These are phyloP conservation scores for Alviniconcha strummeri DNA, from an alignment of 2,888 invertebrate genomes.

Conservation along the genomic window DNA sequence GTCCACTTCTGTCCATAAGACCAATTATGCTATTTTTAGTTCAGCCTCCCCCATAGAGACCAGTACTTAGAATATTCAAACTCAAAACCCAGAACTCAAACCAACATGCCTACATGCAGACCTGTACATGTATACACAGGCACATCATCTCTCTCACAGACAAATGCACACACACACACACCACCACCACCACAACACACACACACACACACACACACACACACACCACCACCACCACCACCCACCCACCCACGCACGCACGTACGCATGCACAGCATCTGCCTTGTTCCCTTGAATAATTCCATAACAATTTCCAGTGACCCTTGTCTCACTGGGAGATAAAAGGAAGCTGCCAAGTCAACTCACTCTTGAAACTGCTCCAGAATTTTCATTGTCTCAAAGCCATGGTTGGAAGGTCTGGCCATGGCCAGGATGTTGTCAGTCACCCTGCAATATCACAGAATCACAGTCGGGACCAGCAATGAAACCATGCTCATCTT, in stretches of 20 bases:
- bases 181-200: neutral
- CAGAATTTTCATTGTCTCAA: constrained; percentile 85
- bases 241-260: neutral
- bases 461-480: too few relatives aligned
- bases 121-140: neutral
- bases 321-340: too few relatives aligned
- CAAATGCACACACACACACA: neutral
- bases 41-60: too few relatives aligned
- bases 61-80: too few relatives aligned
- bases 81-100: too few relatives aligned
- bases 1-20: too few relatives aligned
- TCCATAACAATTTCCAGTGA: too few relatives aligned
- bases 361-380: constrained; percentile 83
- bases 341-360: too few relatives aligned
- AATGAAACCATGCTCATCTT: too few relatives aligned
- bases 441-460: constrained; percentile 82
- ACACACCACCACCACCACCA: neutral
- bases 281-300: too few relatives aligned
- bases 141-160: neutral
- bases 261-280: neutral
- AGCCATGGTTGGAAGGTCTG: constrained; percentile 84
- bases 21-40: too few relatives aligned
- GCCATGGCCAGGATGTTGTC: constrained; percentile 92
- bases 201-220: constrained; percentile 2
- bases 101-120: too few relatives aligned